Evolutionary conservation across 2,888 invertebrate genomes (phyloP), one percentile per base, ranked within the genome.

Genomic region (Agrochola macilenta): DNA sequence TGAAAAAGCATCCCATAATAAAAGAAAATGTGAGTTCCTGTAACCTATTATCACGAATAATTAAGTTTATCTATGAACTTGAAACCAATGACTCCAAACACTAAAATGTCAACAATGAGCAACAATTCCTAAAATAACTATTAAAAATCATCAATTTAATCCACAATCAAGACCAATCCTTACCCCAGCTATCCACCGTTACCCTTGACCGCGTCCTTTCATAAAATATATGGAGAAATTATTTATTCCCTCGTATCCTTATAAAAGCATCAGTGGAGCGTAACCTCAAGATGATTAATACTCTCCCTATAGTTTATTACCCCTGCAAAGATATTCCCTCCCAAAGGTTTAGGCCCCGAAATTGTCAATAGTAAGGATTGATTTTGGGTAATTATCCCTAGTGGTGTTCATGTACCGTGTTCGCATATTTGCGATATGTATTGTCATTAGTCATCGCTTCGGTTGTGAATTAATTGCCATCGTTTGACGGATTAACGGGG

Each of bases 241-340:
- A 79, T 86, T 85, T 86, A 87, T 86, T 82, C 69, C n/a, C 65
- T 73, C 60, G 57, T 64, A 78, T 76, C 76, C 69, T 75, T 72
- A 69, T 69, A 83, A 69, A 80, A 30, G 76, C 74, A 64, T 79
- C 80, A 78, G 78, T 76, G 80, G 64, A 71, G 78, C 83, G 88
- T 73, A 74, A 73, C 82, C 83, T 43, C 76, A 64, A 70, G 68
- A 86, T 86, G 86, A 86, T 87, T 86, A 87, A 87, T 87, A 87
- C 54, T 64, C 43, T 72, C 61, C 46, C 57, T 66, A 74, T 76
- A 85, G 70, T 86, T 80, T 78, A 85, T 86, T 75, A 72, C 68
- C 46, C 65, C 74, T 70, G 49, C 70, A 68, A 78, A 79, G 75
- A 79, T 86, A 84, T 84, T 76, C 73, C 79, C 58, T 43, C 68